Base-by-base conservation (phyloP, 64 coral and sea anemone genomes). In the Catalaphyllia jardinei region DNA sequence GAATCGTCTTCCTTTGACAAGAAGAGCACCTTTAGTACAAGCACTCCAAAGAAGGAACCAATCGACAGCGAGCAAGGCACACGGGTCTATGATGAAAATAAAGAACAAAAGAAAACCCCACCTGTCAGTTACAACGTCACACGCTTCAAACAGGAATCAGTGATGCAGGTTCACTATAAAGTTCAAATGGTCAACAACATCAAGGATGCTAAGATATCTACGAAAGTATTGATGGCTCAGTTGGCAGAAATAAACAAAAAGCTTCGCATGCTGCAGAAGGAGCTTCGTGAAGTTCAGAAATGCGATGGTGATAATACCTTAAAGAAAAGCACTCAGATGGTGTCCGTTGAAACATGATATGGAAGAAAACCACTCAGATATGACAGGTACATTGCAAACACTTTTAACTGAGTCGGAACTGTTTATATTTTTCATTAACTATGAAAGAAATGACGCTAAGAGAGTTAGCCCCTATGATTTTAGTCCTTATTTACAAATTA, bases 161-260 rank as follows among this genome's bases (percentile, higher is more conserved):
- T 19, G 8, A 1, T 24, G 18, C 15, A 83, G 20, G 42, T 64
- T 63, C 25, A 83, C 30, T 10, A 46, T 22, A 64, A 29, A 60
- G 18, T 25, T 50, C 13, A 49, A 20, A n/a, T 67, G 24, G 61
- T 39, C 1, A 85, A 52, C 3, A 51, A 31, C 31, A 85, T 85
- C 62, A 85, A 50, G 7, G 81, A 85, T 49, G 62, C 42, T 0
- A 85, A 85, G 63, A 52, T 22, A 4, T 71, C 24, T 85, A 50
- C 62, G 3, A 10, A 64, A 46, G 8, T 71, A 64, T 9, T 85
- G 22, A 33, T 85, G 33, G 81, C 62, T 16, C 33, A 29, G 15
- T 71, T 85, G 81, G 22, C 14, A 14, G 62, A 85, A 64, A 28
- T 85, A 51, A 85, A 85, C 81, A 71, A 71, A 63, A 85, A 71